Conservation (phyloP, 2,113 vertebrate genomes). For the Petrocephalus microphthalmus region DNA sequence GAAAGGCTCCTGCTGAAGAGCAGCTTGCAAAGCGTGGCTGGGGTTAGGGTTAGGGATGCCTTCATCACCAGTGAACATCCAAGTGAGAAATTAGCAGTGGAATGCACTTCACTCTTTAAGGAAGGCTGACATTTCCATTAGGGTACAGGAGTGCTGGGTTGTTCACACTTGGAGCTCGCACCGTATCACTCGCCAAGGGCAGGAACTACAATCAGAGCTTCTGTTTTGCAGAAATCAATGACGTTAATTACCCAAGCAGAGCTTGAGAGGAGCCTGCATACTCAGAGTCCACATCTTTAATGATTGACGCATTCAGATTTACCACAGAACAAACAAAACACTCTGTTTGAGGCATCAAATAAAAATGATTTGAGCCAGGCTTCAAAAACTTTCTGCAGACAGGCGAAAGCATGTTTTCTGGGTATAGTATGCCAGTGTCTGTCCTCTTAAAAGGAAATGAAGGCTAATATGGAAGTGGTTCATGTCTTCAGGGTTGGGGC, state of each 20-base stretch:
- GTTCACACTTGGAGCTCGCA: background rate
- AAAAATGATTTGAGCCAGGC: background rate
- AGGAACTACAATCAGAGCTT: background rate
- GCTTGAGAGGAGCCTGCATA: background rate
- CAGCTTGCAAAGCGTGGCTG: background rate
- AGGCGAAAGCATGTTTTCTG: background rate
- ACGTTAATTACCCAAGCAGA: background rate
- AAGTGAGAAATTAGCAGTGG: background rate
- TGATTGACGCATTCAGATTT: background rate
- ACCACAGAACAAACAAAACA: background rate
- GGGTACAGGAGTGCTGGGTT: background rate
- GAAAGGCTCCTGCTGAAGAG: background rate
- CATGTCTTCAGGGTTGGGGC: background rate
- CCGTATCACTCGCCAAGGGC: background rate
- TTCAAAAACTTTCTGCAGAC: background rate
- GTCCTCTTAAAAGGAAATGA: background rate
- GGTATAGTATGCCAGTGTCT: background rate
- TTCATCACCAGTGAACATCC: background rate
- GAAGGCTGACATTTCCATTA: background rate
- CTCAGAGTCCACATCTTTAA: background rate
- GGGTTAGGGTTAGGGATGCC: background rate
- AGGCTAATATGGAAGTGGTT: background rate
- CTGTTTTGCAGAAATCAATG: conserved; percentile 10
- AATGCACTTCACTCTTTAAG: background rate
- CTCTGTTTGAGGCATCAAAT: background rate